Evolutionary conservation across 2,113 vertebrate genomes (phyloP), one percentile per base, ranked within the genome.

Genomic region (Gnathonemus echidnorhynchus): DNA sequence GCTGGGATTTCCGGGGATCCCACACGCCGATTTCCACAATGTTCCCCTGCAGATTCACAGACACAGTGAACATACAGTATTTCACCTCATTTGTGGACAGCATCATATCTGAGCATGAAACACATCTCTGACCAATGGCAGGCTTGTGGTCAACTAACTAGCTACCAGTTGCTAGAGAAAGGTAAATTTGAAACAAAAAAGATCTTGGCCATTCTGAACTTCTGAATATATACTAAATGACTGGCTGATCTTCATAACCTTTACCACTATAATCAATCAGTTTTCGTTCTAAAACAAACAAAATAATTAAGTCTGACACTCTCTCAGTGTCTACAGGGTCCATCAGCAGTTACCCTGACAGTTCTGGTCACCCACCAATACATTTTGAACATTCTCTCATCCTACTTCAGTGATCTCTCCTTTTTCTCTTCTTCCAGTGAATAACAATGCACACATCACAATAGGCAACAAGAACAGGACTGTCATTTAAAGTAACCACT

Each of bases 21-120:
- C 98, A 97, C 95, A 97, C 96, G 94, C 95, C 95, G 96, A 99
- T 97, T 96, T 99, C 98, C 77, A 97, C 94, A 89, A 93, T 97
- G 94, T 97, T 98, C 90, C 97, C 96, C 98, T 99, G 95, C 0
- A 90, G 70, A 91, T 17, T 83, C 83, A 86, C 21, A 86, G 50
- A 52, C 86, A 53, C 49, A 31, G 13, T 39, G 87, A 35, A 90
- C 9, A 42, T n/a, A 89, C 39, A 89, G 49, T n/a, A 88, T 21
- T 11, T 8, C 19, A 35, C 89, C 27, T 42, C 50, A 31, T 27
- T 7, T 52, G 48, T 13, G 66, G 15, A 35, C 62, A 80, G 17
- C 13, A 53, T 17, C 83, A 85, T 10, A 48, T 24, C 35, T 80
- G 24, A 86, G 24, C 84, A 86, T 50, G 24, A 53, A 52, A 39